Base-by-base conservation (phyloP, 2,888 invertebrate species). In the Lithophane socia region DNA sequence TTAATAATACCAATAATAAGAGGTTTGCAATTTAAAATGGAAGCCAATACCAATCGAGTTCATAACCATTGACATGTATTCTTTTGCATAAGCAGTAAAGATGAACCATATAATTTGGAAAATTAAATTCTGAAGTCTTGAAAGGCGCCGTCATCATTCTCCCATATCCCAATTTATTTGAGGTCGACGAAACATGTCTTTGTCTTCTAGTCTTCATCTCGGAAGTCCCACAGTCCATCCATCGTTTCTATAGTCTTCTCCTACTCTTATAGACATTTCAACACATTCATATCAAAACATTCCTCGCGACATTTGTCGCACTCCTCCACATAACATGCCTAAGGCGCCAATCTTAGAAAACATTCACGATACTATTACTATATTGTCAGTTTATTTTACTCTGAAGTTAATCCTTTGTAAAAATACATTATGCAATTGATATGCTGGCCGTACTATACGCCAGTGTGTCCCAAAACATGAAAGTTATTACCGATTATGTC, bases 401-500 rank as follows among this genome's bases (percentile, higher is more conserved):
- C 16, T 16, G 7, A 42, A 56, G 0, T 21, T 29, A 8, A 3
- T 21, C 10, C 16, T 3, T 29, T 44, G 1, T 21, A 4, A 3
- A 24, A 29, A n/a, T 7, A 63, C 12, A 44, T 63, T 47, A 75
- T 16, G 29, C n/a, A 67, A 16, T 37, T 7, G 0, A 3, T 21
- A 64, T n/a, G 63, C 37, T 72, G 37, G 7, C 73, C 8, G 42
- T 68, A n/a, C 49, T 61, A 16, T 1, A 16, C 13, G 10, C 5
- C 78, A 21, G 72, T 83, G 69, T 75, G 78, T 80, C 64, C 56
- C 56, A 80, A 60, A 52, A 24, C 64, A n/a, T 18, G 61, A 79
- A 74, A 67, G 58, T 85, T 78, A 82, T 72, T 72, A 80, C 71
- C 68, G 68, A 86, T 88, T 79, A 76, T 65, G 76, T 63, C 60